Evolutionary conservation across 1,140 invertebrate genomes (phyloP).

Genomic region (Calosoma granatense): DNA sequence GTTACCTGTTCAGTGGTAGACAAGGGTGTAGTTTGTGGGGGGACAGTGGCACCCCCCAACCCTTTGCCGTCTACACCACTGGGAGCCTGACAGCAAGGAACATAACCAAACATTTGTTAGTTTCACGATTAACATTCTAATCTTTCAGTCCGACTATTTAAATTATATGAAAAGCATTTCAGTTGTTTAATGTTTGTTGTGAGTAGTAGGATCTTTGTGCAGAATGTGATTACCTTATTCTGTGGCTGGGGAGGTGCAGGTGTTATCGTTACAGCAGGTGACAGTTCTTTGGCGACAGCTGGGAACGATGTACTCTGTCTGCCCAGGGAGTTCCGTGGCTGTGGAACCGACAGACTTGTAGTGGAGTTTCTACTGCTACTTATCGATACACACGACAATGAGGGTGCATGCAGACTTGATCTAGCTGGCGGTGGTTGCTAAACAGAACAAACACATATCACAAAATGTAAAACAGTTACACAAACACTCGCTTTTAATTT

Average conservation of each 20-base stretch:
- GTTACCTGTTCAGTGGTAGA: conserved; percentile 4
- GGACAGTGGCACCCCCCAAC: conserved; percentile 7
- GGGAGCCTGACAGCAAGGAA: background rate
- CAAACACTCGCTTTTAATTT: background rate
- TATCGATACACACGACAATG: conserved; percentile 37
- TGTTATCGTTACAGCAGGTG: conserved; percentile 52
- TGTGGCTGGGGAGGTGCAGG: conserved; percentile 51
- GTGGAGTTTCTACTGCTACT: conserved; percentile 41
- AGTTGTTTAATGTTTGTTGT: background rate
- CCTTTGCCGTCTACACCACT: conserved; percentile 9
- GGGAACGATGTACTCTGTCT: conserved; percentile 24
- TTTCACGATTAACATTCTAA: background rate
- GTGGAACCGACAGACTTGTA: conserved; percentile 48
- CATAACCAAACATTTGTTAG: conserved; percentile 1
- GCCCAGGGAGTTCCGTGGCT: conserved; percentile 33
- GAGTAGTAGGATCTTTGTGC: background rate
- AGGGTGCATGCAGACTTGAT: conserved; percentile 42
- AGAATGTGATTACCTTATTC: conserved; percentile 41
- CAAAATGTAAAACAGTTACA: no score
- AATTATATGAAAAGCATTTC: background rate
- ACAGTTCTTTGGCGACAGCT: conserved; percentile 32
- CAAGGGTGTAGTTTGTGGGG: conserved; percentile 14
- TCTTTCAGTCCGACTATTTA: no score
- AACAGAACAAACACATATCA: background rate
- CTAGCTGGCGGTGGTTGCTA: conserved; percentile 44